Conservation (phyloP, 2,797 vertebrate species). For the Tiaroga cobitis region DNA sequence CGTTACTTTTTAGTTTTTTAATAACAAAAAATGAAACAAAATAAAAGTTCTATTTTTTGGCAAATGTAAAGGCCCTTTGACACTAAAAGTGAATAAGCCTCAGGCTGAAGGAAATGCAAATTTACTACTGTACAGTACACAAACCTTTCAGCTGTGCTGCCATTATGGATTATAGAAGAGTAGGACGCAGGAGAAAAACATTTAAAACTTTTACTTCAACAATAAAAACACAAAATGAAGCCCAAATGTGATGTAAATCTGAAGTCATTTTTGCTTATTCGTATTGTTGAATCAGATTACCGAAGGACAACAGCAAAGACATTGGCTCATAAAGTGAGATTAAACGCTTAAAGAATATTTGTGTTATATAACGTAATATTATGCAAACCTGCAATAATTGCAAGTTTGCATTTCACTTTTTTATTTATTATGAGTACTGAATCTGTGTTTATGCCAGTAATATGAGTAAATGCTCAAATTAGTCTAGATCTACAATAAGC, state of each 20-base stretch:
- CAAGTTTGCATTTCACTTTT: no score
- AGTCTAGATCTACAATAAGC: no score
- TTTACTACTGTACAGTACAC: neutral
- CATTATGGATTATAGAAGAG: neutral
- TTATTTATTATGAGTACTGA: no score
- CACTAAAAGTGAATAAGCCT: no score
- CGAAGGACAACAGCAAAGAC: neutral
- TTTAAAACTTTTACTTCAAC: neutral
- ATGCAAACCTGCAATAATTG: no score
- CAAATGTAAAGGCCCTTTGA: no score
- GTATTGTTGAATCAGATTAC: neutral
- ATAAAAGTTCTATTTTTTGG: no score
- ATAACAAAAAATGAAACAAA: no score
- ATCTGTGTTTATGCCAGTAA: neutral
- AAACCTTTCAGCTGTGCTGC: neutral
- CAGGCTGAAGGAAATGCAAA: neutral
- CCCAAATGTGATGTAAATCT: no score
- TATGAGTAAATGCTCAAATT: no score
- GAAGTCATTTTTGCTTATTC: neutral
- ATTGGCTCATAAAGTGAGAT: neutral
- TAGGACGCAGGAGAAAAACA: neutral
- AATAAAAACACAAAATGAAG: neutral
- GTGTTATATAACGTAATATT: neutral
- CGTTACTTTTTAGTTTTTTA: no score
- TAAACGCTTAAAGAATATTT: neutral